phyloP scores from a whole-genome alignment of 2,113 vertebrate species.

The Ibidorhyncha struthersii region DNA sequence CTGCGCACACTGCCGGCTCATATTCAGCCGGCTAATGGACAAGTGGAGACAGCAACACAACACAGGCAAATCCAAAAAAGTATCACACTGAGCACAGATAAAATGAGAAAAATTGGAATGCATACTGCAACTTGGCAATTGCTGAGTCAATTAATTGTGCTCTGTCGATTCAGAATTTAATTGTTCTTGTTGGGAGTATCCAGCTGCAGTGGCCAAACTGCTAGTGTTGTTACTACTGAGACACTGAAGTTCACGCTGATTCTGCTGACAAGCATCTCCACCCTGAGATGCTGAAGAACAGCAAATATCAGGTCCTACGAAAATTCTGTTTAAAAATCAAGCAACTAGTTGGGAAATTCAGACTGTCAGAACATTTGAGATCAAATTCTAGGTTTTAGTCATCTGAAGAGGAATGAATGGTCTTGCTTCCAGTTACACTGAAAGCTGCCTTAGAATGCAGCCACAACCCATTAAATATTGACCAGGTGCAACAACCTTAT shows the following conservation, averaged over 20 bases:
- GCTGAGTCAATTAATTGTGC: neutral
- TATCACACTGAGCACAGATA: neutral
- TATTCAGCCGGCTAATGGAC: neutral
- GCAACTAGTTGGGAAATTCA: neutral
- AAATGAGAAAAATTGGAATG: neutral
- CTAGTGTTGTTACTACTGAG: neutral
- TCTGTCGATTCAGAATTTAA: neutral
- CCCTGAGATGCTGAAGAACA: neutral
- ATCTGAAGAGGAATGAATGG: neutral
- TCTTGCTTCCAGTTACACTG: neutral
- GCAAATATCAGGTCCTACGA: neutral
- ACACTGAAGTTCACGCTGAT: neutral
- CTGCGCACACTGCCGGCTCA: too few species aligned
- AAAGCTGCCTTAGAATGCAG: neutral
- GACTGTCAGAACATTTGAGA: neutral
- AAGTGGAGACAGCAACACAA: neutral
- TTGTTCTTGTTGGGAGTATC: neutral
- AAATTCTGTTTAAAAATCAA: neutral
- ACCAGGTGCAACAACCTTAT: neutral
- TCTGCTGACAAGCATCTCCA: neutral
- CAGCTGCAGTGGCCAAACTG: neutral
- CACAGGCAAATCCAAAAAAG: neutral
- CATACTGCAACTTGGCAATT: neutral
- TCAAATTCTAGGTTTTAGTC: neutral
- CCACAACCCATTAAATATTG: neutral